Base-by-base conservation (phyloP, 2,113 vertebrate genomes). In the Tragelaphus scriptus region DNA sequence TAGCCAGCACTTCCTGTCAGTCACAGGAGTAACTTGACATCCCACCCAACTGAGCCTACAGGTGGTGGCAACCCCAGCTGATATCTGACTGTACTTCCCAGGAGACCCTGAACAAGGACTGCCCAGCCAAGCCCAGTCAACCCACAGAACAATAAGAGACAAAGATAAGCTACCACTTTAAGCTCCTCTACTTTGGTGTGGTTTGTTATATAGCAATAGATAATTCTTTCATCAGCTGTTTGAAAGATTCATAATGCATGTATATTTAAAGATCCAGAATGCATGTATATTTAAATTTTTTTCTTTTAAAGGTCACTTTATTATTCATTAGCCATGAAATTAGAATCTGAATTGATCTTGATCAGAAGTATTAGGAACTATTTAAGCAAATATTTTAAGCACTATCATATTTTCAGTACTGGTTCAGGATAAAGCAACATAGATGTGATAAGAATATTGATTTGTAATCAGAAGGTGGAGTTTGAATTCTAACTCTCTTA, bases 181-280 rank as follows among this genome's bases (percentile, higher is more conserved):
- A 97, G 55, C 10, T 44, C 26, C 4, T 68, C 26, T 19, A 12
- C 16, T 53, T 91, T 19, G 11, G 26, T 51, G 3, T 92, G 71
- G 5, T 80, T 88, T 90, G 51, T 75, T 75, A 95, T 13, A 40
- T 11, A 65, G 44, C 36, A 58, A 71, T 44, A 93, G 88, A 36
- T 36, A 95, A 85, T 68, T 85, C 32, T 93, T 90, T 89, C 77
- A 82, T 95, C 23, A 95, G 85, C 61, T 75, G 13, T 94, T 82
- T 49, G 26, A 90, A 87, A 88, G 19, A 96, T 40, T 71, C 49
- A 56, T 71, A 58, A 40, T 90, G 79, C n/a, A 36, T 79, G 7
- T 25, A 14, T 85, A 58, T 86, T 79, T 79, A 77, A 26, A 75
- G n/a, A n/a, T 26, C 25, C 30, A 59, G 44, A 92, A 94, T 84